phyloP scores from a whole-genome alignment of 1,140 invertebrate species.

The Rhopalosiphum maidis region DNA sequence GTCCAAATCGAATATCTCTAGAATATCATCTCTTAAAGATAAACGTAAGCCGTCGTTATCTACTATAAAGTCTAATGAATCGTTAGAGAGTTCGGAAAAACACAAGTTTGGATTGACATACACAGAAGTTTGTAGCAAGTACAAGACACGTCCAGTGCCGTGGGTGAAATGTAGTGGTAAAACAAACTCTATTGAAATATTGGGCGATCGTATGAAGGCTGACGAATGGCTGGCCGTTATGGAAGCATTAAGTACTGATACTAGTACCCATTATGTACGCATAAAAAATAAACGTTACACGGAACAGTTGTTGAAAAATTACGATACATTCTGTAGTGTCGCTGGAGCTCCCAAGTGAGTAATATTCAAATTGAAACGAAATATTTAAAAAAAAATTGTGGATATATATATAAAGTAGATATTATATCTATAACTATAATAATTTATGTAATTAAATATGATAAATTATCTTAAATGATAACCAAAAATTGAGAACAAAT shows the following conservation, averaged over 20 bases:
- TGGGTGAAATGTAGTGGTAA: neutral
- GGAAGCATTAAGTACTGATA: slow-evolving; percentile 71
- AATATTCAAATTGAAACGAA: neutral
- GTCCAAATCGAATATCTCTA: neutral
- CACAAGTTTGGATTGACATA: neutral
- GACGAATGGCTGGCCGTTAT: slow-evolving; percentile 74
- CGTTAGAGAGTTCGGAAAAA: neutral
- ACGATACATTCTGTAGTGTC: neutral
- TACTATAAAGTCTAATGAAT: neutral
- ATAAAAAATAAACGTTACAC: slow-evolving; percentile 64
- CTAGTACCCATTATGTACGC: slow-evolving; percentile 68
- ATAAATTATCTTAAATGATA: neutral
- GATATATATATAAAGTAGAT: neutral
- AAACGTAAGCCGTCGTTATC: neutral
- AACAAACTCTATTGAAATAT: neutral
- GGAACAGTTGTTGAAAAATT: neutral
- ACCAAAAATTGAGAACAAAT: too few species aligned
- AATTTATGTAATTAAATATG: too few species aligned
- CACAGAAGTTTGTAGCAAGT: neutral
- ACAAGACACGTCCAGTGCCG: neutral
- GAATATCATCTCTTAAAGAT: neutral
- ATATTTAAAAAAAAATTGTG: neutral
- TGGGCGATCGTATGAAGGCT: slow-evolving; percentile 70
- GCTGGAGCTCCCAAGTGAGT: slow-evolving; percentile 14
- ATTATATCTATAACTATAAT: too few species aligned